phyloP scores from a whole-genome alignment of 1,140 invertebrate genomes.

The Marisa cornuarietis region DNA sequence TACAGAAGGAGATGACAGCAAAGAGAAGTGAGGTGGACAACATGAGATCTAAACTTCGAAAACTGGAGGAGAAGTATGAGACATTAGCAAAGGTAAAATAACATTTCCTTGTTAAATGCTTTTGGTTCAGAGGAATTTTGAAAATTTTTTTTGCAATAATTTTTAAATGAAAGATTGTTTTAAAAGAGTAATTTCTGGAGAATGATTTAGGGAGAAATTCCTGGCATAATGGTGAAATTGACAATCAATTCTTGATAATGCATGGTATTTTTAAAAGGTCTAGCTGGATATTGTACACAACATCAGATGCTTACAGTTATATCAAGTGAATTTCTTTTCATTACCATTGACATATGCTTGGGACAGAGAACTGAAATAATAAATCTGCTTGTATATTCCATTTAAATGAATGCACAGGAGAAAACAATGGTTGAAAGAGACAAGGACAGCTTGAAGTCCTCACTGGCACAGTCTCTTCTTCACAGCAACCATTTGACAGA shows the following conservation, averaged over 20 bases:
- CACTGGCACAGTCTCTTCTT: constrained; percentile 48
- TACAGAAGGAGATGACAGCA: constrained; percentile 62
- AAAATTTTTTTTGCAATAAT: no score
- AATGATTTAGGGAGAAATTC: no score
- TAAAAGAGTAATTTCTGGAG: no score
- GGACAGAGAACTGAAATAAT: background rate
- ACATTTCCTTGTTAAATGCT: background rate
- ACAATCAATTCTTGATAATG: background rate
- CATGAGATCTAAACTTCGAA: constrained; percentile 52
- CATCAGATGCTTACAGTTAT: background rate
- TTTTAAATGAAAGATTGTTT: no score
- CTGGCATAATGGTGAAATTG: no score
- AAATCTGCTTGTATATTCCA: no score
- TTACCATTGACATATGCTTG: background rate
- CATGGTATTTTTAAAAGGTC: no score
- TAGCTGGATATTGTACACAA: background rate
- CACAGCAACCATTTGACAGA: constrained; percentile 52
- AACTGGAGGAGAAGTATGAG: constrained; percentile 58
- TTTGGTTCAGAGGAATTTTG: background rate
- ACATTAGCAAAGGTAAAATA: constrained; percentile 45
- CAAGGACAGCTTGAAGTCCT: constrained; percentile 51
- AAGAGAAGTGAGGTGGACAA: constrained; percentile 59
- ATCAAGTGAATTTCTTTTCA: background rate
- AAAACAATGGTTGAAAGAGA: constrained; percentile 51
- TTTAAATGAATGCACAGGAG: constrained; percentile 36